These are phyloP conservation scores for Myotis daubentonii DNA, from an alignment of 2,797 vertebrate species.

Conservation along the genomic window DNA sequence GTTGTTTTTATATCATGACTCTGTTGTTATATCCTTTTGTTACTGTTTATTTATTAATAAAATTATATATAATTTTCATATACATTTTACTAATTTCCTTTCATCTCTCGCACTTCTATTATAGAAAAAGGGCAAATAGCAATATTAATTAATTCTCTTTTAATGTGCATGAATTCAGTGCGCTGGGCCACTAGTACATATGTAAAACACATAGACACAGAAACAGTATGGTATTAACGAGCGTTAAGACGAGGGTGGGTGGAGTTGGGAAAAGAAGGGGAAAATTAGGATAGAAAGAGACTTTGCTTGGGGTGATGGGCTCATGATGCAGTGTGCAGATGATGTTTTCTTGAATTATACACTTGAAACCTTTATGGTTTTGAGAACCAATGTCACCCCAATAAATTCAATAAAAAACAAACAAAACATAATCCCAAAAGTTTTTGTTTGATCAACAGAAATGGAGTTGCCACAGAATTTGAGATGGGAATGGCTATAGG, in stretches of 20 bases:
- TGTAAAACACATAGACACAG: background rate
- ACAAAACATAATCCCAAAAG: background rate
- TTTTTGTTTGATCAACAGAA: background rate
- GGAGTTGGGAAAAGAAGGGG: background rate
- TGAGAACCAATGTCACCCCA: background rate
- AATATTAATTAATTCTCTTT: too few species aligned
- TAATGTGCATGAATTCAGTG: too few species aligned
- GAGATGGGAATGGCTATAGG: background rate
- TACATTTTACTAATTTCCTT: too few species aligned
- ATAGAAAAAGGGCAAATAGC: too few species aligned
- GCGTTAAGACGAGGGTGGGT: background rate
- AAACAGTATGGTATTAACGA: background rate
- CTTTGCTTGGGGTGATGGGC: background rate
- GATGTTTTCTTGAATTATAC: background rate
- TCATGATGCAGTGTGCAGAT: background rate
- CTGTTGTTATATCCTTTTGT: too few species aligned
- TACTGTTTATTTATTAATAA: too few species aligned
- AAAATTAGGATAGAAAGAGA: background rate
- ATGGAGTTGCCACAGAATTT: background rate
- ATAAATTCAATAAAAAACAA: background rate
- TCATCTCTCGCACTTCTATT: too few species aligned
- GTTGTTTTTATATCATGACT: too few species aligned
- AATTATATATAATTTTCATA: too few species aligned
- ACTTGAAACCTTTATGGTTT: background rate
- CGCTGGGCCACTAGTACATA: too few species aligned